phyloP scores from a whole-genome alignment of 2,888 invertebrate genomes.

The Lasioglossum lativentre region DNA sequence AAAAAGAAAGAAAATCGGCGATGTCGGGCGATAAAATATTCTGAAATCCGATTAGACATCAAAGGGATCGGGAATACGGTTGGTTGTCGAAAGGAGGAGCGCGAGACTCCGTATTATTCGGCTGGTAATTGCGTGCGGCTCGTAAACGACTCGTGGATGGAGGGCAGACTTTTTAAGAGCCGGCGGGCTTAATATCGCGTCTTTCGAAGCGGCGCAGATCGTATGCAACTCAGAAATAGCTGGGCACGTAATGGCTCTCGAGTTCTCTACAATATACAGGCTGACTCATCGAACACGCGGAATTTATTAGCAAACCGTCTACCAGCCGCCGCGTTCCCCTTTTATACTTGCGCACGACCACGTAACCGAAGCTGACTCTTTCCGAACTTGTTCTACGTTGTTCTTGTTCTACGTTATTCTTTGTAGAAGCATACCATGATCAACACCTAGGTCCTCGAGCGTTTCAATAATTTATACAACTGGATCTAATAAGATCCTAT shows the following conservation, averaged over 20 bases:
- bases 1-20: background rate
- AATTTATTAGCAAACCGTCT: conserved; percentile 36
- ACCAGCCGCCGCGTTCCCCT: background rate
- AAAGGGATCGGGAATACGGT: conserved; percentile 46
- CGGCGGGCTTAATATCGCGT: conserved; percentile 39
- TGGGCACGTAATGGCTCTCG: conserved; percentile 34
- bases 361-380: background rate
- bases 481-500: too few relatives aligned
- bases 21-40: background rate
- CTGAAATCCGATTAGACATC: conserved; percentile 17
- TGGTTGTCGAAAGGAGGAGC: conserved; percentile 22
- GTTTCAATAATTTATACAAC: background rate
- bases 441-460: background rate
- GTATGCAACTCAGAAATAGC: conserved; percentile 48
- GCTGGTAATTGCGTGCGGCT: conserved; percentile 18
- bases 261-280: conserved; percentile 23
- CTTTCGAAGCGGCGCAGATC: conserved; percentile 14
- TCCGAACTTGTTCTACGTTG: background rate
- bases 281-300: conserved; percentile 45
- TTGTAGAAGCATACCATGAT: background rate
- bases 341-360: background rate
- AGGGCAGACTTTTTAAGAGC: conserved; percentile 32
- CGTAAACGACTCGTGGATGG: conserved; percentile 1
- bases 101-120: conserved; percentile 39
- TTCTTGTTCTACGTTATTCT: background rate